Evolutionary conservation across 2,797 vertebrate species (phyloP).

Genomic region (Thamnophis elegans): DNA sequence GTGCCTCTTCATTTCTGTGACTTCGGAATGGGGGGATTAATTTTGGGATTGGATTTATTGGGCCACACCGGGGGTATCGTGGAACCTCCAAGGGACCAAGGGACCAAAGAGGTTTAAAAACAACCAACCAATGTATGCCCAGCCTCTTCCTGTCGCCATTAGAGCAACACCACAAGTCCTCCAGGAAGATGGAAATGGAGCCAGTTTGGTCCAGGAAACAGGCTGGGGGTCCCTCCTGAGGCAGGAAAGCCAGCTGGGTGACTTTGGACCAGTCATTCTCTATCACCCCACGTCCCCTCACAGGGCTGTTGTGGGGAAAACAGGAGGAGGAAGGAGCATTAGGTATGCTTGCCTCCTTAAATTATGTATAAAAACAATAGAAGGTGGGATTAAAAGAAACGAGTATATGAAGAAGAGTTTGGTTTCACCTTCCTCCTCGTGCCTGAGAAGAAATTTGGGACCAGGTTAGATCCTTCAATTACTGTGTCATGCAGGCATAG

Average conservation of each 20-base stretch:
- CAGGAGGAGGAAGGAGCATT: background rate
- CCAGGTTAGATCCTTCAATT: background rate
- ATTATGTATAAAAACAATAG: background rate
- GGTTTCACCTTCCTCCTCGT: background rate
- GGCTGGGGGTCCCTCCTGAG: background rate
- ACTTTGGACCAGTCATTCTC: too few relatives aligned
- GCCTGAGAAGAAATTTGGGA: background rate
- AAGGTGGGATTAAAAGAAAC: background rate
- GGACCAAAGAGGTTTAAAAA: background rate
- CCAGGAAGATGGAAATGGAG: background rate
- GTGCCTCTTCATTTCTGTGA: background rate
- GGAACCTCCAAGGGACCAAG: background rate
- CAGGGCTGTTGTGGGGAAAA: background rate
- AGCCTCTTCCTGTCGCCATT: background rate
- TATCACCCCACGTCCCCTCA: background rate
- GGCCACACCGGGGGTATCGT: background rate
- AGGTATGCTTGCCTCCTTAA: background rate
- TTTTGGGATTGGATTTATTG: background rate
- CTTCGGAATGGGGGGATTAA: background rate
- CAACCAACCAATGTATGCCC: background rate
- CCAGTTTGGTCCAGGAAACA: background rate
- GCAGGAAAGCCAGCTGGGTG: background rate
- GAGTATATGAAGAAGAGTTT: background rate
- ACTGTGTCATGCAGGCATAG: background rate
- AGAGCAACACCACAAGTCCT: background rate